Evolutionary conservation across 2,113 vertebrate genomes (phyloP).

Genomic region (Dicrurus megarhynchus): DNA sequence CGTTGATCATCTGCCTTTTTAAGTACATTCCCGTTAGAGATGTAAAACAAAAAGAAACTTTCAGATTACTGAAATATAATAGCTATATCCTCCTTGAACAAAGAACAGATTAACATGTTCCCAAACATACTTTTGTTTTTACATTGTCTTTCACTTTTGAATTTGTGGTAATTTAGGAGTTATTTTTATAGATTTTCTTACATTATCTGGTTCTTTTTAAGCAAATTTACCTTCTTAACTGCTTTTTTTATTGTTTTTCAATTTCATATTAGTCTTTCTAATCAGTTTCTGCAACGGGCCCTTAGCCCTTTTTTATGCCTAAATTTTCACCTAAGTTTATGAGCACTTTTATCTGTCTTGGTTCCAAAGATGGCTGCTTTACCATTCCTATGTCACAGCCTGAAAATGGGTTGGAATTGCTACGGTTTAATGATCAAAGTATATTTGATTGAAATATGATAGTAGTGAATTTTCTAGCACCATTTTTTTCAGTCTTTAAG

Average conservation of each 20-base stretch:
- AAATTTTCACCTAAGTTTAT: neutral
- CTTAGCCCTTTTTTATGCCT: neutral
- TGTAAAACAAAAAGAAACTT: neutral
- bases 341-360: neutral
- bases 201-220: neutral
- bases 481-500: neutral
- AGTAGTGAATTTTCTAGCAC: neutral
- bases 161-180: neutral
- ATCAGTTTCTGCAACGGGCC: neutral
- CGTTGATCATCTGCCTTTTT: constrained; percentile 13
- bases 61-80: neutral
- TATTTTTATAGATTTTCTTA: neutral
- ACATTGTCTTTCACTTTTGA: neutral
- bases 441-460: neutral
- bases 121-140: neutral
- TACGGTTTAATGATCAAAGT: neutral
- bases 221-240: neutral
- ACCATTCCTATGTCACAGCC: neutral
- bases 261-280: neutral
- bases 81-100: neutral
- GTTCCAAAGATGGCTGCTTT: neutral
- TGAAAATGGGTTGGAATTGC: neutral
- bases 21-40: neutral
- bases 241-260: neutral
- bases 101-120: neutral